Base-by-base conservation (phyloP, 35 echinoderm and acorn worm genomes). In the Patiria miniata region DNA sequence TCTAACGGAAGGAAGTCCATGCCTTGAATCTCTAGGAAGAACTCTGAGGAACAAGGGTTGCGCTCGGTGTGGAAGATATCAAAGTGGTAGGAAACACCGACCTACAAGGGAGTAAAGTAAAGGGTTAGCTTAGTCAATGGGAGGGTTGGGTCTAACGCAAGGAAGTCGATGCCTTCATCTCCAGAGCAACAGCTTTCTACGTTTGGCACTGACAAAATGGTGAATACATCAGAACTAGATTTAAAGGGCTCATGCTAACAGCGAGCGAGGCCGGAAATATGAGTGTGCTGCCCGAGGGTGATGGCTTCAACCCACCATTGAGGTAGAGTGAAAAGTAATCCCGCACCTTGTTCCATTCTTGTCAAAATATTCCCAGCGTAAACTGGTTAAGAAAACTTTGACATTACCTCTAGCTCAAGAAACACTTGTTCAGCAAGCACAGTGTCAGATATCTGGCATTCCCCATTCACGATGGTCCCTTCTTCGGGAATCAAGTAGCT, bases 381-480 rank as follows among this genome's bases (percentile, higher is more conserved):
- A n/a, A n/a, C n/a, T n/a, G n/a, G n/a, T n/a, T n/a, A n/a, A n/a
- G n/a, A n/a, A n/a, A n/a, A n/a, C n/a, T n/a, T n/a, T n/a, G n/a
- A n/a, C n/a, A n/a, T 96, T 55, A 96, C 91, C 50, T 87, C 78
- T 57, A 97, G 78, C 52, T 93, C 84, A 10, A 92, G 47, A 38
- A 83, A 77, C 8, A 92, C 88, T 56, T 61, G 21, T 37, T 97
- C 91, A 51, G 78, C 77, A 32, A 79, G 81, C 10, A 91, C 21
- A 51, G 40, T 40, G 10, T 33, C 68, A 39, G 95, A 85, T 30
- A 88, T 91, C 37, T 91, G 79, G 77, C 95, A 97, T 33, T 84
- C 82, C 21, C 91, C 91, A 86, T 91, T 82, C 15, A 93, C 86
- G n/a, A 97, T 88, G 17, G 91, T 93, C 2, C 95, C 95, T 59